Conservation (phyloP, 2,113 vertebrate genomes). For the Scomber colias region DNA sequence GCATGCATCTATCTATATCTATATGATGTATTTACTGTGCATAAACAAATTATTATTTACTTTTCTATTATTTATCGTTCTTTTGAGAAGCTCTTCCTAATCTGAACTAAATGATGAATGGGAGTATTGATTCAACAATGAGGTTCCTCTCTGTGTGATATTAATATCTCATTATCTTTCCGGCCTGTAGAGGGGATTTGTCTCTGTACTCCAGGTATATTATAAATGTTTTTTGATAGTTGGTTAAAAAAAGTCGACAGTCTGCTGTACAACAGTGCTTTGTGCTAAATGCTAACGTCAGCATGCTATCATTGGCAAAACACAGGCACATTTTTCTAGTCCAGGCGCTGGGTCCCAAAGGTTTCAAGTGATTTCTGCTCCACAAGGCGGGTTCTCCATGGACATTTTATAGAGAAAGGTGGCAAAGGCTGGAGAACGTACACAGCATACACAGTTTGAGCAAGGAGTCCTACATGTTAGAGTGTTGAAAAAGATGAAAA, state of each 20-base stretch:
- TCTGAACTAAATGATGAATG: slow-evolving; percentile 29
- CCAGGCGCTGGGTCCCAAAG: too few relatives aligned
- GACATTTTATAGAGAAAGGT: too few relatives aligned
- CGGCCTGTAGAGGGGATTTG: not conserved
- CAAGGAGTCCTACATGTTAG: too few relatives aligned
- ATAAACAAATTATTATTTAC: not conserved
- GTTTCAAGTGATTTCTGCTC: too few relatives aligned
- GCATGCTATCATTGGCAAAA: not conserved
- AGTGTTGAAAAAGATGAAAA: too few relatives aligned
- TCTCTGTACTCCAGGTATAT: not conserved
- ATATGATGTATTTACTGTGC: not conserved
- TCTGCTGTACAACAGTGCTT: too few relatives aligned
- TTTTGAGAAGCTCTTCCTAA: not conserved
- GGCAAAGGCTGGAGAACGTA: too few relatives aligned
- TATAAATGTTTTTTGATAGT: too few relatives aligned
- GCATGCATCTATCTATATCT: not conserved
- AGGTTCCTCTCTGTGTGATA: not conserved
- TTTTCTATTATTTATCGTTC: slow-evolving; percentile 16
- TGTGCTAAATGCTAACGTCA: not conserved
- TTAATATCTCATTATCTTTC: slow-evolving; percentile 6
- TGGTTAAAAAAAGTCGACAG: too few relatives aligned
- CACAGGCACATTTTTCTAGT: too few relatives aligned
- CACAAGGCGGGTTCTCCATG: too few relatives aligned
- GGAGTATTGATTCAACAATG: slow-evolving; percentile 8
- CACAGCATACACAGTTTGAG: too few relatives aligned